Conservation (phyloP, 1,140 invertebrate genomes). For the Limonius californicus region DNA sequence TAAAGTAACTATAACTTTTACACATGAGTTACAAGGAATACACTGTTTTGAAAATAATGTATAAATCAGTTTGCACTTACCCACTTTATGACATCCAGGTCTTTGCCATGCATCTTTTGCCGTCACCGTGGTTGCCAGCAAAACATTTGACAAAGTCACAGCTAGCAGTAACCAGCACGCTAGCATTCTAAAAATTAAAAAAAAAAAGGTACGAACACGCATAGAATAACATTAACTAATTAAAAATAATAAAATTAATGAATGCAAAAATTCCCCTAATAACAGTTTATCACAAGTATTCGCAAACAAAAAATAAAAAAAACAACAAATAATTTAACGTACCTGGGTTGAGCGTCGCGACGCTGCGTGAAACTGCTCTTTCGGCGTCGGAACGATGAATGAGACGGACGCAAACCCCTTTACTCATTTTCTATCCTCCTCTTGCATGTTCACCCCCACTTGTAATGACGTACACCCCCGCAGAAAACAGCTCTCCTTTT, state of each 20-base stretch:
- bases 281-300: too few relatives aligned
- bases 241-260: neutral
- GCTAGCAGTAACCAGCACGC: conserved; percentile 41
- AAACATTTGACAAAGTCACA: conserved; percentile 36
- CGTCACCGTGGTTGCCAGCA: conserved; percentile 27
- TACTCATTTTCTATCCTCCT: conserved; percentile 6
- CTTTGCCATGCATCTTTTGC: conserved; percentile 51
- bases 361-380: neutral
- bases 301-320: neutral
- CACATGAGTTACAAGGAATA: too few relatives aligned
- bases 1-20: too few relatives aligned
- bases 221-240: neutral
- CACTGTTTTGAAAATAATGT: too few relatives aligned
- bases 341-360: conserved; percentile 2
- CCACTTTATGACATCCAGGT: conserved; percentile 62
- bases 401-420: neutral
- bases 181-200: conserved; percentile 40
- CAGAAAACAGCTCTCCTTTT: too few relatives aligned
- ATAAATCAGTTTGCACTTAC: too few relatives aligned
- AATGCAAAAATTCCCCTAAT: neutral
- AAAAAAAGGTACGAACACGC: neutral
- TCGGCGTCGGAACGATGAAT: conserved; percentile 10
- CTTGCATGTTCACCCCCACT: conserved; percentile 14
- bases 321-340: neutral
- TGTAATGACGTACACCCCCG: neutral